Evolutionary conservation across 37 sponge, comb jelly and placozoan genomes (phyloP), one percentile per base, ranked within the genome.

Genomic region (Bolinopsis microptera): DNA sequence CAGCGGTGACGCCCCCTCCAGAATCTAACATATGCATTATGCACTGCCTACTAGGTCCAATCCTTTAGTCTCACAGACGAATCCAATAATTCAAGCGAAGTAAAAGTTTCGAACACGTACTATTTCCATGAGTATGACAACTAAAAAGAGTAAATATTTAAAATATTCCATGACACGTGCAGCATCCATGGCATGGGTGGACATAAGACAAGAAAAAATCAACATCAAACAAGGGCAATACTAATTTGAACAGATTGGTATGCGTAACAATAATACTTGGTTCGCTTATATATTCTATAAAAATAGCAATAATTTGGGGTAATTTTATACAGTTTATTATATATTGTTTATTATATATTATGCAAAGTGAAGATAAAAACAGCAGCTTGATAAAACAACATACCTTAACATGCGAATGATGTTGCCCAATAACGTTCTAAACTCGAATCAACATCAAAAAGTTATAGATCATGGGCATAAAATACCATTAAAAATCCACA

Each of bases 401-500:
- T 5, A 70, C 74, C 74, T 70, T 70, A n/a, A 70, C 74, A 70
- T 70, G 74, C 30, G 74, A n/a, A n/a, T n/a, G n/a, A n/a, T n/a
- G n/a, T n/a, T n/a, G n/a, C n/a, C 61, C 13, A 48, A 48, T 48
- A 48, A 48, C 13, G 61, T 13, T 48, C 9, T 13, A 5, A 5
- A 48, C 5, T 48, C 9, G 13, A 13, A 48, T 13, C 61, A 48
- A 48, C 61, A 48, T 48, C 61, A 48, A 48, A 48, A 48, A 48
- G 9, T 48, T 48, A 13, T 48, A 48, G 61, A 48, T 48, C 61
- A 48, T 48, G 61, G 9, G 61, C 13, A 48, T 48, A 48, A 48
- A 18, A 48, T 13, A 48, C 9, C 61, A 48, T 48, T 48, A 48
- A 48, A n/a, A 48, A 13, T 13, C 13, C 61, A 48, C n/a, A n/a